phyloP scores from a whole-genome alignment of 1,140 invertebrate genomes.

The Apocrypta bakeri region DNA sequence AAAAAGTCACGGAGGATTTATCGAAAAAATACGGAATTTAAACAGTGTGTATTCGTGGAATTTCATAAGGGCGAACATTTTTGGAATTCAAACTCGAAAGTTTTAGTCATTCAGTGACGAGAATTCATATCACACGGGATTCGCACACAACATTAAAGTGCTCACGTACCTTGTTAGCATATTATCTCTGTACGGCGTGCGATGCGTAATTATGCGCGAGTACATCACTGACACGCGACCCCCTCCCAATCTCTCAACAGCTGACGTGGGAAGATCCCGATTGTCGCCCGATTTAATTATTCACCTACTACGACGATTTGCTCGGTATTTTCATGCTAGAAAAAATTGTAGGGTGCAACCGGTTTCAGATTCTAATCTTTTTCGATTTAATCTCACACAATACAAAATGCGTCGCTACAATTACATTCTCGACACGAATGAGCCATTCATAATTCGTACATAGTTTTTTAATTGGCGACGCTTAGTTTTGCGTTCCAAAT shows the following conservation, averaged over 20 bases:
- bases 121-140: slow-evolving; percentile 59
- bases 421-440: too few relatives aligned
- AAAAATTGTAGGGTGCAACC: not conserved
- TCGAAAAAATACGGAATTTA: not conserved
- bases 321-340: not conserved
- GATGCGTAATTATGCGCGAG: slow-evolving; percentile 57
- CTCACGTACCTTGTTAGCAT: slow-evolving; percentile 62
- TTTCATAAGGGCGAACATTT: slow-evolving; percentile 5
- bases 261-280: slow-evolving; percentile 43
- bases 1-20: too few relatives aligned
- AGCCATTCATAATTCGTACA: too few relatives aligned
- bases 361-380: not conserved
- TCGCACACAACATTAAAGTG: slow-evolving; percentile 65
- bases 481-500: too few relatives aligned
- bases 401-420: too few relatives aligned
- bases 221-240: slow-evolving; percentile 58
- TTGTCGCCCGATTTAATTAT: slow-evolving; percentile 38
- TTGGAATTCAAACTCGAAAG: not conserved
- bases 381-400: too few relatives aligned
- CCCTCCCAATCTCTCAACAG: slow-evolving; percentile 52
- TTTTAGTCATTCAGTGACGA: slow-evolving; percentile 46
- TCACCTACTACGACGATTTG: slow-evolving; percentile 37
- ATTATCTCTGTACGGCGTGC: slow-evolving; percentile 60
- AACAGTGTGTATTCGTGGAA: not conserved
- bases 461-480: too few relatives aligned